Conservation (phyloP, 2,113 vertebrate species). For the Ranitomeya variabilis region DNA sequence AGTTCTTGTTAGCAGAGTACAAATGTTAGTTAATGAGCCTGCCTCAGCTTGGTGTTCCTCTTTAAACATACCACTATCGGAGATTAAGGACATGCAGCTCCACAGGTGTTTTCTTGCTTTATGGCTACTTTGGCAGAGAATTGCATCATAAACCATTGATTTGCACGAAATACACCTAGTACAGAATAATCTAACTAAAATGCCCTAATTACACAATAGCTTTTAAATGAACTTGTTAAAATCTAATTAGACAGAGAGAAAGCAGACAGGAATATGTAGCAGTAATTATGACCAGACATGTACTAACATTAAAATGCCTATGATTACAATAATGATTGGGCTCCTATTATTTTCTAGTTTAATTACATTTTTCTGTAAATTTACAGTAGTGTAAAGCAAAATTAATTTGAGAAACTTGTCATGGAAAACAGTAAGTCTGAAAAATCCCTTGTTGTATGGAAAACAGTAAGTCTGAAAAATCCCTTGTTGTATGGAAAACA, state of each 20-base stretch:
- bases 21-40: constrained; percentile 32
- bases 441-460: too few species aligned
- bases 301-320: neutral
- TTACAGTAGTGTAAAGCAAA: too few species aligned
- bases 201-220: constrained; percentile 8
- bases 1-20: neutral
- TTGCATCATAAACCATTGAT: constrained; percentile 17
- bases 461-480: too few species aligned
- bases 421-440: too few species aligned
- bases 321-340: neutral
- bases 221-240: constrained; percentile 18
- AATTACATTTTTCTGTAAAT: too few species aligned
- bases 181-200: neutral
- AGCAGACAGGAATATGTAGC: neutral
- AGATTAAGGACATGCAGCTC: constrained; percentile 23
- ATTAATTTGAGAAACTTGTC: too few species aligned
- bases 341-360: too few species aligned
- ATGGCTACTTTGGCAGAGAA: constrained; percentile 6
- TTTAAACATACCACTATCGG: constrained; percentile 32
- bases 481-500: too few species aligned
- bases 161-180: neutral
- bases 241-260: constrained; percentile 15
- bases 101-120: constrained; percentile 31
- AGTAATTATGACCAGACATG: constrained; percentile 29
- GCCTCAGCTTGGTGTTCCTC: constrained; percentile 42